Evolutionary conservation across 2,113 vertebrate genomes (phyloP).

Genomic region (Dicentrarchus labrax): DNA sequence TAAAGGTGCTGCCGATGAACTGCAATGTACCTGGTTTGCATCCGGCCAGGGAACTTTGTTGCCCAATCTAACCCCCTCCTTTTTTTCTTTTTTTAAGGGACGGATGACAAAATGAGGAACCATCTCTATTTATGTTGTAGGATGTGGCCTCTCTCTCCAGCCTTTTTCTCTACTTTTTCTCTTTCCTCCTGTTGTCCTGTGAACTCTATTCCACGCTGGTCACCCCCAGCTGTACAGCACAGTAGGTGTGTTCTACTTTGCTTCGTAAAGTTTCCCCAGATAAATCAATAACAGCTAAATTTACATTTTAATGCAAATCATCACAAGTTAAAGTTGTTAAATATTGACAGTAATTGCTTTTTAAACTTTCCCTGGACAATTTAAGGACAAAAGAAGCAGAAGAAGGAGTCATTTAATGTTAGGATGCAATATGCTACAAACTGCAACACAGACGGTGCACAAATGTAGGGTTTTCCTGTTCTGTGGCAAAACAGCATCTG

Average conservation of each 20-base stretch:
- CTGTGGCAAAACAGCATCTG: not conserved
- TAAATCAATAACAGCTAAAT: conserved; percentile 46
- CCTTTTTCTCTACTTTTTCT: not conserved
- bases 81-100: too few relatives aligned
- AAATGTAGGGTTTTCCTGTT: not conserved
- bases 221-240: conserved; percentile 34
- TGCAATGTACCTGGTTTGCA: too few relatives aligned
- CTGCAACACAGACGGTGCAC: not conserved
- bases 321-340: not conserved
- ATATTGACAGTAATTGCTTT: conserved; percentile 34
- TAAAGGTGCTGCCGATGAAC: too few relatives aligned
- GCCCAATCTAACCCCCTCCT: too few relatives aligned
- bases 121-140: too few relatives aligned
- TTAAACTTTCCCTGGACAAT: conserved; percentile 6
- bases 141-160: not conserved
- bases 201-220: conserved; percentile 10
- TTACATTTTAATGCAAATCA: conserved; percentile 49
- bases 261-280: conserved; percentile 23
- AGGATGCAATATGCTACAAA: not conserved
- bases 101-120: too few relatives aligned
- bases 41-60: too few relatives aligned
- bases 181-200: conserved; percentile 14
- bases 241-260: conserved; percentile 31
- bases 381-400: conserved; percentile 7
- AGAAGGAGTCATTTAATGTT: not conserved